Percentiles rank a stretch among this genome's conserved stretches.
These are phyloP conservation scores for Syngnathoides biaculeatus DNA, from an alignment of 2,113 vertebrate species.

Conservation along the genomic window DNA sequence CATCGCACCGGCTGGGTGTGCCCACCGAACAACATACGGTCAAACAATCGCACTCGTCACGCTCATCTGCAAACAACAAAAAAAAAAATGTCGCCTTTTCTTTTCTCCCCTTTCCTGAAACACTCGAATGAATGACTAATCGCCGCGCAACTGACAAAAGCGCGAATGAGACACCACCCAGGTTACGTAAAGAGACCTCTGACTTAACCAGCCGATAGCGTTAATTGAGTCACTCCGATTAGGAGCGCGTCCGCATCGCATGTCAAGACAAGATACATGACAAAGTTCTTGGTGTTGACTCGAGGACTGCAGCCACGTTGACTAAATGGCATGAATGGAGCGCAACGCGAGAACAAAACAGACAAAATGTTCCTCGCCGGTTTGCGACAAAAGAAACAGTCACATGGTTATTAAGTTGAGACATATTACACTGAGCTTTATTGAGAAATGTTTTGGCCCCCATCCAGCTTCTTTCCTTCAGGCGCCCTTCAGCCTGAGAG, in stretches of 20 bases:
- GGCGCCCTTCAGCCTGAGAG: constrained; percentile 14
- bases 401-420: constrained; percentile 23
- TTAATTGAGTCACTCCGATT: background rate
- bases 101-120: background rate
- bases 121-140: constrained; percentile 1
- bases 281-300: constrained; percentile 7
- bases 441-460: constrained; percentile 44
- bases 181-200: background rate
- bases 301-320: constrained; percentile 8
- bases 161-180: background rate
- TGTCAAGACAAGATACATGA: background rate
- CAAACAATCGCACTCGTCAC: background rate
- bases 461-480: constrained; percentile 18
- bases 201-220: background rate
- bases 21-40: background rate
- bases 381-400: constrained; percentile 1
- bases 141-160: background rate
- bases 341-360: constrained; percentile 13
- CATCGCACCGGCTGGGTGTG: background rate
- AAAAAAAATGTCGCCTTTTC: background rate
- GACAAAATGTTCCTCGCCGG: constrained; percentile 1
- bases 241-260: background rate
- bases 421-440: background rate
- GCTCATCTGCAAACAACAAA: background rate
- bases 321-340: constrained; percentile 13